phyloP scores from a whole-genome alignment of 2,888 invertebrate genomes.

The Dysmachus trigonus region DNA sequence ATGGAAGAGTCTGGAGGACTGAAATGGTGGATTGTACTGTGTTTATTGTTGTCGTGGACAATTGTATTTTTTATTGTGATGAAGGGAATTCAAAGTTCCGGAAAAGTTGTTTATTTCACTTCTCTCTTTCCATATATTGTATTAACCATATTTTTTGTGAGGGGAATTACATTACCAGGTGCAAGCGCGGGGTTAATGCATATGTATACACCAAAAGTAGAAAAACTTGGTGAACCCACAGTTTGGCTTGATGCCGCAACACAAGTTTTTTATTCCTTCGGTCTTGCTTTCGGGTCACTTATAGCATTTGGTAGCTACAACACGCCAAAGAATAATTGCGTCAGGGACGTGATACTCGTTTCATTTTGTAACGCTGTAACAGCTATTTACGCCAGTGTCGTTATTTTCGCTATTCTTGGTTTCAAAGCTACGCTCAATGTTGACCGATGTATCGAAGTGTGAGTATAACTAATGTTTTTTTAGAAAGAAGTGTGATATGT shows the following conservation, averaged over 20 bases:
- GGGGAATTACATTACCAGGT: conserved; percentile 88
- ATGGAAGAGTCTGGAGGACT: conserved; percentile 86
- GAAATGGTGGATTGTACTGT: conserved; percentile 92
- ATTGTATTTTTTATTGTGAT: conserved; percentile 94
- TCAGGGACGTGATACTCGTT: conserved; percentile 88
- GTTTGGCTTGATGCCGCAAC: conserved; percentile 97
- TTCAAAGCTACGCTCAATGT: conserved; percentile 95
- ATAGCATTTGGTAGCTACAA: conserved; percentile 97
- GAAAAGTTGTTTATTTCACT: conserved; percentile 95
- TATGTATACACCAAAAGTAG: conserved; percentile 93
- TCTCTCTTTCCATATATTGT: conserved; percentile 95
- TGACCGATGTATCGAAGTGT: conserved; percentile 81
- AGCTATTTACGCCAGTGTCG: conserved; percentile 93
- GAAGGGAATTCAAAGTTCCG: conserved; percentile 96
- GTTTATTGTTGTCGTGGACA: conserved; percentile 87
- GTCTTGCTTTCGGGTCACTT: conserved; percentile 92
- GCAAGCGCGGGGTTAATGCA: conserved; percentile 86
- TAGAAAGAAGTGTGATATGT: neutral
- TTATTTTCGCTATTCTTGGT: conserved; percentile 94
- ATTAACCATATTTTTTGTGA: conserved; percentile 91
- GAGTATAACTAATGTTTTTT: conserved; percentile 61
- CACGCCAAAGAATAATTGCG: conserved; percentile 93
- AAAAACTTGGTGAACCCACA: conserved; percentile 83
- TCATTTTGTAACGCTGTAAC: conserved; percentile 93
- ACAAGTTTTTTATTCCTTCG: conserved; percentile 96